Base-by-base conservation (phyloP, 2,888 invertebrate species). In the Tachystola acroxantha region DNA sequence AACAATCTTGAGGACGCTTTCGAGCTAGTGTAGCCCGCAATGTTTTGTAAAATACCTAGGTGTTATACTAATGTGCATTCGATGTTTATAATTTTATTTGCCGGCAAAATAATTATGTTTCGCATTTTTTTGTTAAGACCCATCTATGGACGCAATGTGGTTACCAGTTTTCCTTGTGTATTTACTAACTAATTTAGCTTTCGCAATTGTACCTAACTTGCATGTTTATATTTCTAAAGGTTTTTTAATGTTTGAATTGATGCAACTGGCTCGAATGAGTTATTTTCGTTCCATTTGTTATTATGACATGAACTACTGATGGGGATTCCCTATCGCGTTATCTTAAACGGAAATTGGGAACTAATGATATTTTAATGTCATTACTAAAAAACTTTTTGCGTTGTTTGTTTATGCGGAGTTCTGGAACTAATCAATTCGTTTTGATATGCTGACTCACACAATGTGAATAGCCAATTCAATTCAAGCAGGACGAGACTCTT, bases 121-220 rank as follows among this genome's bases (percentile, higher is more conserved):
- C 4, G 11, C 12, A 27, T 11, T 27, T 27, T 10, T 7, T 27
- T 27, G 12, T 27, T 11, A 7, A 11, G 81, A 81, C 81, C 82
- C 80, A 77, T 71, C 71, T 80, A 75, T 53, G 74, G 74, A 79
- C 64, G 50, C 42, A 4, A 6, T 16, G 16, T 16, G 16, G 16
- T 6, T 16, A 3, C 3, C 13, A 13, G 5, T 10, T n/a, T 25
- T 25, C 29, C 34, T 36, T 32, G 13, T 26, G 9, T 36, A 25
- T 20, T 39, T 34, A 20, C 22, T 30, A 13, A 2, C 12, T 10
- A 10, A 26, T 26, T 32, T 7, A 1, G 29, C 37, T 29, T 37
- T 29, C 5, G 14, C 29, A 14, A 14, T 13, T 14, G n/a, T n/a
- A n/a, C n/a, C n/a, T 29, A 29, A 13, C 29, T 36, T 27, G 22